Evolutionary conservation across 1,140 invertebrate genomes (phyloP), one percentile per base, ranked within the genome.

Genomic region (Delia radicum): DNA sequence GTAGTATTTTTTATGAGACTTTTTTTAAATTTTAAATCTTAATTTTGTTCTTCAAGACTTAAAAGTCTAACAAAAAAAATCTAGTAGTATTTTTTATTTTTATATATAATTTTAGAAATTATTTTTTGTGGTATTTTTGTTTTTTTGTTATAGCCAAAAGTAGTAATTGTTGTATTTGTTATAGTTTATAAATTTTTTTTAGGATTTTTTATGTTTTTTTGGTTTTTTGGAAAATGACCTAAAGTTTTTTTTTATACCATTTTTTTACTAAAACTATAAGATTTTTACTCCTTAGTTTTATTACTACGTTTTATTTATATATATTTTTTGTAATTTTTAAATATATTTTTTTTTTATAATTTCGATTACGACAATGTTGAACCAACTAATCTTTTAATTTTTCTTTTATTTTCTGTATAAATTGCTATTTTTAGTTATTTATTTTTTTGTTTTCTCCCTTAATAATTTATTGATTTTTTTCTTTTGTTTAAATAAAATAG

Each of bases 291-390:
- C 18, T 74, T 24, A 26, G 15, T 61, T 48, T 75, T 75, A 67
- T 65, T 75, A 72, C 29, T 75, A 69, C 29, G 26, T 48, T 69
- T n/a, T 26, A 12, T 33, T 31, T 27, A 24, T 74, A 33, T 74
- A 61, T 61, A 10, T 24, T 24, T 73, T 63, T 63, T 61, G 27
- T 62, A 31, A 42, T 74, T 28, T 27, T 62, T 65, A 18, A 13
- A 13, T 48, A 18, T 67, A n/a, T 28, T 69, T 48, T 61, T 27
- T 48, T 67, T 42, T 67, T 67, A 46, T 42, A 77, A 77, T 77
- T 77, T 77, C 76, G 73, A 72, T 77, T 77, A 77, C 76, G 76
- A 77, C 76, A 77, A 77, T 77, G 76, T 75, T 63, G 46, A 74
- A 77, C 76, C 76, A 77, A 77, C 74, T 77, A 77, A 77, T 77